phyloP scores from a whole-genome alignment of 2,113 vertebrate genomes.

The Perognathus longimembris region DNA sequence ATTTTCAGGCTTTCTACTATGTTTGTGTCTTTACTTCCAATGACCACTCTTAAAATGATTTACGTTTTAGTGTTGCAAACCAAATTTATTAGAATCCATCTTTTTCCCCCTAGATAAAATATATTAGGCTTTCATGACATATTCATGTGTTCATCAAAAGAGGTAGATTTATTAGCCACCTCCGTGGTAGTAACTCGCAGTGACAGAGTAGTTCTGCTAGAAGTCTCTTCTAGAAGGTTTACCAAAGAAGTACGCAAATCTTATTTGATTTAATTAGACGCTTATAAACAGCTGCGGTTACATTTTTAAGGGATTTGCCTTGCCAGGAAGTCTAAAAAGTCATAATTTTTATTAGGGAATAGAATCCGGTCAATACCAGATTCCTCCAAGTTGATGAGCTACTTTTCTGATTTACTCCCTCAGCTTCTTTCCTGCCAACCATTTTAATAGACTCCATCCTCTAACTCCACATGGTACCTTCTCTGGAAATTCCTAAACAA shows the following conservation, averaged over 20 bases:
- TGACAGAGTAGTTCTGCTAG: constrained; percentile 58
- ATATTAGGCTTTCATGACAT: constrained; percentile 67
- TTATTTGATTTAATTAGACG: constrained; percentile 75
- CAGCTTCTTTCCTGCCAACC: neutral
- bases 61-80: constrained; percentile 68
- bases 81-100: constrained; percentile 67
- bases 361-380: constrained; percentile 24
- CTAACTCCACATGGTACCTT: neutral
- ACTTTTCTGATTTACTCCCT: neutral
- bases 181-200: constrained; percentile 42
- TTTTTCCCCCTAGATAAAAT: constrained; percentile 64
- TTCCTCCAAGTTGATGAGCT: neutral
- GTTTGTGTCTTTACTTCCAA: constrained; percentile 41
- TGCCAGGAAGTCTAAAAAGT: constrained; percentile 53
- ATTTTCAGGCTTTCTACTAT: constrained; percentile 44
- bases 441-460: neutral
- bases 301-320: constrained; percentile 70
- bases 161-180: constrained; percentile 69
- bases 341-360: constrained; percentile 61
- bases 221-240: constrained; percentile 62
- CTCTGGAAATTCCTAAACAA: neutral
- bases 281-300: constrained; percentile 61
- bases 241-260: constrained; percentile 64
- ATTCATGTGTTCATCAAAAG: constrained; percentile 68
- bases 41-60: constrained; percentile 69